Evolutionary conservation across 2,113 vertebrate species (phyloP).

Genomic region (Apus apus): DNA sequence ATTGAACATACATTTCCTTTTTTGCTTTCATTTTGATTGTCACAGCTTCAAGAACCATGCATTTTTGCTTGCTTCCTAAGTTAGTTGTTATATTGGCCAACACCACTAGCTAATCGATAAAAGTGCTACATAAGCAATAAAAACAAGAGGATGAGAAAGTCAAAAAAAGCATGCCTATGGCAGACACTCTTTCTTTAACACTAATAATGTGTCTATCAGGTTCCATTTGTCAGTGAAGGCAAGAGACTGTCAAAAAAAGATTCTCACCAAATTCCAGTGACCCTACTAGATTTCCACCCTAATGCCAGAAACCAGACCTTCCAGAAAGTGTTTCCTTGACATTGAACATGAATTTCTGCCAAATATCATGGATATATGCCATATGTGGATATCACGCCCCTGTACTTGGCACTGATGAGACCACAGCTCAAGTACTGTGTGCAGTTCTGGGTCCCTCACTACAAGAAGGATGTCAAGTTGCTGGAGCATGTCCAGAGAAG

Average conservation of each 20-base stretch:
- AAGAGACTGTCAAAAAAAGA: neutral
- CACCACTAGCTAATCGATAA: neutral
- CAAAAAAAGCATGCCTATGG: neutral
- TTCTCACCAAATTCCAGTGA: neutral
- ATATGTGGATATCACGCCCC: too few species aligned
- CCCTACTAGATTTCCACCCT: neutral
- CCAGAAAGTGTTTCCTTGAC: neutral
- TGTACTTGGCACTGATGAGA: too few species aligned
- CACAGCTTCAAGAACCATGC: neutral
- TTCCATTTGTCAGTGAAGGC: neutral
- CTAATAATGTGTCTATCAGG: neutral
- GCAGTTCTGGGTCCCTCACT: too few species aligned
- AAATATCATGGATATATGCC: neutral
- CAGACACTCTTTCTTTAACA: neutral
- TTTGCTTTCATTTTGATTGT: neutral
- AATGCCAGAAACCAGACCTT: neutral
- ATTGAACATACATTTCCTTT: neutral
- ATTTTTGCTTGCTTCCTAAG: neutral
- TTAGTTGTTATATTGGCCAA: neutral
- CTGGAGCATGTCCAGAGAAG: too few species aligned
- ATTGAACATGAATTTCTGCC: neutral
- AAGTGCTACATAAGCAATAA: neutral
- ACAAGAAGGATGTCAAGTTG: too few species aligned
- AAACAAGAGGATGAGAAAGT: neutral
- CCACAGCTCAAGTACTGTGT: too few species aligned